Conservation (phyloP, 2,888 invertebrate species). For the Synergus japonicus region DNA sequence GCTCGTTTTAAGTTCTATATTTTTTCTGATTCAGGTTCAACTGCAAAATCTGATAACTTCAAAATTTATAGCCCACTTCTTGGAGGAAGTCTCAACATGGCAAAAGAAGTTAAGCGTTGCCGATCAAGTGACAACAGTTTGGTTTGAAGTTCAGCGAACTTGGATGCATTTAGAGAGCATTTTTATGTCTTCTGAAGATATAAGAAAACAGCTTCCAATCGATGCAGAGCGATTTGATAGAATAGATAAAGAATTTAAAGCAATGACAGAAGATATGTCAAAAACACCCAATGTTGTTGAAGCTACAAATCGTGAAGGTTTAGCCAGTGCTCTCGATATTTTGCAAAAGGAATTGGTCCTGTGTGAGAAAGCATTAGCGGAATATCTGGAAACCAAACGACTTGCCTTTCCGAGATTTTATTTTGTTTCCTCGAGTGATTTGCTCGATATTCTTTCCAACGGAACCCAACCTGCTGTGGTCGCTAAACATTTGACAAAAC, state of each 20-base stretch:
- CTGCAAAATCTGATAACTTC: conserved; percentile 97
- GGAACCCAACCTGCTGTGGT: conserved; percentile 95
- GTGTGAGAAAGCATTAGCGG: conserved; percentile 97
- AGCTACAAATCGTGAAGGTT: conserved; percentile 91
- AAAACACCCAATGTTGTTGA: conserved; percentile 92
- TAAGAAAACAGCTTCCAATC: conserved; percentile 94
- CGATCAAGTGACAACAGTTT: conserved; percentile 94
- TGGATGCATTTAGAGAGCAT: conserved; percentile 99
- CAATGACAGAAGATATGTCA: conserved; percentile 87
- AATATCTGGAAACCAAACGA: conserved; percentile 97
- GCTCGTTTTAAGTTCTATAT: background rate
- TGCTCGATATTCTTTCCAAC: conserved; percentile 95
- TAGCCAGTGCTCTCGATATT: conserved; percentile 88
- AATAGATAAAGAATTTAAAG: conserved; percentile 93
- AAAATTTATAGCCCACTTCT: conserved; percentile 96
- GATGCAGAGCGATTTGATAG: conserved; percentile 95
- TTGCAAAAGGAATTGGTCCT: conserved; percentile 91
- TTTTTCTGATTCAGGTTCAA: conserved; percentile 83
- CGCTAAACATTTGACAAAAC: conserved; percentile 93
- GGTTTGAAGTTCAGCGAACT: conserved; percentile 98
- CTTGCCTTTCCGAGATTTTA: conserved; percentile 97
- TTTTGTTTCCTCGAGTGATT: conserved; percentile 97
- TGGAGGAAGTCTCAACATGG: conserved; percentile 96
- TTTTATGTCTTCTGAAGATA: conserved; percentile 98
- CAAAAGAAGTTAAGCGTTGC: conserved; percentile 94